Evolutionary conservation across 2,113 vertebrate genomes (phyloP).

Genomic region (Otolemur garnettii): DNA sequence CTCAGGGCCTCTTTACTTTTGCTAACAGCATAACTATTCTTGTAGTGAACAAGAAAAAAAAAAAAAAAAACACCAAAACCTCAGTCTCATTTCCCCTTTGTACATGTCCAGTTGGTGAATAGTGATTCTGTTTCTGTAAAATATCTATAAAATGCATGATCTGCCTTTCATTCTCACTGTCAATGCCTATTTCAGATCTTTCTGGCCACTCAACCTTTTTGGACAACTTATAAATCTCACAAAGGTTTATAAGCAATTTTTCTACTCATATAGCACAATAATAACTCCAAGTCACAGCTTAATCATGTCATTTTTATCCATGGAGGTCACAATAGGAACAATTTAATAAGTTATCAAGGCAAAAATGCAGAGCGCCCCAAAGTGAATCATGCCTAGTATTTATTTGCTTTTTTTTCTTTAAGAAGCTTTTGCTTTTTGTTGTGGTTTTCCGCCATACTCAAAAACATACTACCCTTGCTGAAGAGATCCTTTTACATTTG

Average conservation of each 20-base stretch:
- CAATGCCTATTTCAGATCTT: not conserved
- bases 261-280: too few species aligned
- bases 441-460: not conserved
- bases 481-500: not conserved
- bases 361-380: not conserved
- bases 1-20: not conserved
- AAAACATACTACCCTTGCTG: not conserved
- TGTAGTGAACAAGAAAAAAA: not conserved
- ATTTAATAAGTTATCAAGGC: not conserved
- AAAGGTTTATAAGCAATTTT: not conserved
- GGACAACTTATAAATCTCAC: too few species aligned
- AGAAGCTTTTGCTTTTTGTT: not conserved
- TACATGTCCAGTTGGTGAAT: not conserved
- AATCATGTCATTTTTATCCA: too few species aligned
- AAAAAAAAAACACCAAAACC: too few species aligned
- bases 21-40: not conserved
- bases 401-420: not conserved
- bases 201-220: not conserved
- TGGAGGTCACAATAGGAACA: not conserved
- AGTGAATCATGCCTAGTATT: not conserved
- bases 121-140: not conserved
- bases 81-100: not conserved
- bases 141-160: not conserved
- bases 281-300: not conserved
- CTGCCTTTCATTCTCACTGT: not conserved